Percentiles rank a stretch among this genome's conserved stretches.
Conservation (phyloP, 1,140 invertebrate genomes). For the Aphidius ervi region DNA sequence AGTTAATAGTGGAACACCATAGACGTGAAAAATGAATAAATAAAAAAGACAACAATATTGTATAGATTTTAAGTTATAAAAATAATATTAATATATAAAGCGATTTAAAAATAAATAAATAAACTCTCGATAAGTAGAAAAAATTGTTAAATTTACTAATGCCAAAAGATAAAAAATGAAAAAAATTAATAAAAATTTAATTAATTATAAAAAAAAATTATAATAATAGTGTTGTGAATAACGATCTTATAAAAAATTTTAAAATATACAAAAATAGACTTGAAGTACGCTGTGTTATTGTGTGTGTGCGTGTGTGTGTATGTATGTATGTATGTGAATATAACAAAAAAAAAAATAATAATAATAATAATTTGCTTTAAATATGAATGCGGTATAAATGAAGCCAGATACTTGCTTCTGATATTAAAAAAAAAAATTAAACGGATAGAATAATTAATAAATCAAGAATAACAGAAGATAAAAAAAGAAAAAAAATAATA, state of each 20-base stretch:
- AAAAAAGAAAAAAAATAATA: too few species aligned
- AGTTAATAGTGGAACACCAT: slow-evolving; percentile 11
- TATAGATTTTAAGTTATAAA: not conserved
- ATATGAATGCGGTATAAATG: too few species aligned
- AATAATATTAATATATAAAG: not conserved
- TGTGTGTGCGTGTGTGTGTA: too few species aligned
- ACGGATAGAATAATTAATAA: too few species aligned
- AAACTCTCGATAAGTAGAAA: not conserved
- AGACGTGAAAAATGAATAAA: not conserved
- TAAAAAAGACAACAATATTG: too few species aligned
- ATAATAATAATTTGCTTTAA: slow-evolving; percentile 10
- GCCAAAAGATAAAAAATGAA: not conserved
- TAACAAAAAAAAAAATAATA: slow-evolving; percentile 7
- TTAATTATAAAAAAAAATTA: not conserved
- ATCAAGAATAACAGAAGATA: too few species aligned
- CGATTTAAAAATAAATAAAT: not conserved
- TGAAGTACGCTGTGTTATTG: not conserved
- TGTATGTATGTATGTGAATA: not conserved
- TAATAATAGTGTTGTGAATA: slow-evolving; percentile 14
- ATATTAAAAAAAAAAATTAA: too few species aligned
- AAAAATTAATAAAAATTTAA: not conserved
- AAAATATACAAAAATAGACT: not conserved
- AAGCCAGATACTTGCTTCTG: too few species aligned
- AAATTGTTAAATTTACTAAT: not conserved
- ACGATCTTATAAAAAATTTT: not conserved